Percentiles rank a stretch among this genome's conserved stretches.
phyloP scores from a whole-genome alignment of 2,113 vertebrate genomes.

The Asarcornis scutulata region DNA sequence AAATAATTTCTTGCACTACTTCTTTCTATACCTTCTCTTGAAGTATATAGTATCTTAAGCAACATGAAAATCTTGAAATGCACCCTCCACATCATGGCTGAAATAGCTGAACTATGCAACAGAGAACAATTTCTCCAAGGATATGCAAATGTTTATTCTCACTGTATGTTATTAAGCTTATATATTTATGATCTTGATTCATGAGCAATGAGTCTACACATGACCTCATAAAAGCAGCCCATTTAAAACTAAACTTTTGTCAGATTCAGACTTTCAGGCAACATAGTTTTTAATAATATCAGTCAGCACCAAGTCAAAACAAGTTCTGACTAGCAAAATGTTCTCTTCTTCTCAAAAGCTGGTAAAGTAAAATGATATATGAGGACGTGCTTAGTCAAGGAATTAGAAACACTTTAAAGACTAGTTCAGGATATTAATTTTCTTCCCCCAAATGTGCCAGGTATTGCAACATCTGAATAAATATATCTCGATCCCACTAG shows the following conservation, averaged over 20 bases:
- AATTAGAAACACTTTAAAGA: conserved; percentile 36
- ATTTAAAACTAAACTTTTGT: conserved; percentile 57
- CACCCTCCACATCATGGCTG: neutral
- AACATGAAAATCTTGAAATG: neutral
- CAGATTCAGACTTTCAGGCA: conserved; percentile 67
- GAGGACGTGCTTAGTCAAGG: conserved; percentile 44
- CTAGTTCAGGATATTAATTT: conserved; percentile 35
- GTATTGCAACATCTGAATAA: conserved; percentile 39
- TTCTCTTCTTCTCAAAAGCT: conserved; percentile 48
- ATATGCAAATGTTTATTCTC: conserved; percentile 19
- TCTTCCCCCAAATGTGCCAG: neutral
- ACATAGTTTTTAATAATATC: conserved; percentile 49
- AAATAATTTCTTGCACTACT: neutral
- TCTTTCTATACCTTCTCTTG: neutral
- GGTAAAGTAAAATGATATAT: conserved; percentile 52
- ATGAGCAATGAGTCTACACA: conserved; percentile 51
- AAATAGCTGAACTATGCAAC: neutral
- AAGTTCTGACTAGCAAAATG: conserved; percentile 61
- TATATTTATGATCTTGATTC: conserved; percentile 48
- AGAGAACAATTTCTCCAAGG: neutral
- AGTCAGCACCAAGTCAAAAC: conserved; percentile 60
- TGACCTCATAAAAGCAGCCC: conserved; percentile 55
- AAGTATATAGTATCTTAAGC: neutral
- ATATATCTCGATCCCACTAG: conserved; percentile 7
- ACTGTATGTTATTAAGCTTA: conserved; percentile 25